A percentile compares a stretch with the other conserved stretches of the same genome.
Conservation (phyloP, 1,140 invertebrate genomes). For the Microplitis demolitor region DNA sequence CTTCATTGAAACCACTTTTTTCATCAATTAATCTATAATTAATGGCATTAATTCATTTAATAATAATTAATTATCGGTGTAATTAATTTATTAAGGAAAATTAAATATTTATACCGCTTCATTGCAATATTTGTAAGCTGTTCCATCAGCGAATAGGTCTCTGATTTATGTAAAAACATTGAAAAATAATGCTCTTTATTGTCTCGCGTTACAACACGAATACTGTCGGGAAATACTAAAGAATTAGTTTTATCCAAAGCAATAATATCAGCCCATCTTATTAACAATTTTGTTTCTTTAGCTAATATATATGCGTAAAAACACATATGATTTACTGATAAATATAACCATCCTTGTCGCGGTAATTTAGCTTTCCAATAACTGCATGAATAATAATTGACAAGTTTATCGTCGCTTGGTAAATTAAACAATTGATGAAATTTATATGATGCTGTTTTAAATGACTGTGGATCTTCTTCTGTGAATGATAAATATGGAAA, state of each 20-base stretch:
- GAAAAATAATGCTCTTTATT: conserved; percentile 84
- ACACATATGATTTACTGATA: conserved; percentile 93
- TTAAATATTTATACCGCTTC: conserved; percentile 72
- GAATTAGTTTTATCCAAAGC: conserved; percentile 77
- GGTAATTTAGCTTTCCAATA: conserved; percentile 93
- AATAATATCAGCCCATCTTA: conserved; percentile 83
- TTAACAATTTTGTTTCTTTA: conserved; percentile 84
- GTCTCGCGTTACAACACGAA: conserved; percentile 82
- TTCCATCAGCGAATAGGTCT: conserved; percentile 91
- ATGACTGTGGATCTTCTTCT: conserved; percentile 83
- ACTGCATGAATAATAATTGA: conserved; percentile 94
- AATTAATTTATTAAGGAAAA: conserved; percentile 31
- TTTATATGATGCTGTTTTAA: conserved; percentile 81
- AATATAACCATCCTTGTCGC: conserved; percentile 93
- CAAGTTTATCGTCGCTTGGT: conserved; percentile 92
- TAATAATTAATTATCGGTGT: conserved; percentile 51
- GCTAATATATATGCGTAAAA: conserved; percentile 96
- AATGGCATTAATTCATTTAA: conserved; percentile 20
- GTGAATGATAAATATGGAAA: conserved; percentile 45
- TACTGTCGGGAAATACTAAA: conserved; percentile 83
- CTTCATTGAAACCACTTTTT: conserved; percentile 82
- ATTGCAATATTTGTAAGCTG: conserved; percentile 97
- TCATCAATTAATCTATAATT: conserved; percentile 80
- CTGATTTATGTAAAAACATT: conserved; percentile 86
- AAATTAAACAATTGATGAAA: conserved; percentile 90